Conservation (phyloP, 2,888 invertebrate species). For the Campoplex nolae region DNA sequence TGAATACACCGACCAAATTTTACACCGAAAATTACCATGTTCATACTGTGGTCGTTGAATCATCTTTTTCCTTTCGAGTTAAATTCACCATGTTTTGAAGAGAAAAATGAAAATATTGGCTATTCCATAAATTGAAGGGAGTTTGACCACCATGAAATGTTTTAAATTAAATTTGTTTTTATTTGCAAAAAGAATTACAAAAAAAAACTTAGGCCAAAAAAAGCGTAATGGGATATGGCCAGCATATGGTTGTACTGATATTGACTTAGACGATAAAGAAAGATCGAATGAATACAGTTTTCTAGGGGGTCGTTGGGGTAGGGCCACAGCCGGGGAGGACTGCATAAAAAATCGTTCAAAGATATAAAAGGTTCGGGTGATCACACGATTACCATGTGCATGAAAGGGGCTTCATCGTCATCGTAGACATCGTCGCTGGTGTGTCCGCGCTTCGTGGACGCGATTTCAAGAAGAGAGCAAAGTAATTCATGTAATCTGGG, state of each 20-base stretch:
- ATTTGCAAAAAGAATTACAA: background rate
- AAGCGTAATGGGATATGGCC: background rate
- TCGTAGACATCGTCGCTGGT: conserved; percentile 26
- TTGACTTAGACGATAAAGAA: background rate
- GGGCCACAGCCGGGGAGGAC: conserved; percentile 36
- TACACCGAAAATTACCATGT: too few species aligned
- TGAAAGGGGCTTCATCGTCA: conserved; percentile 17
- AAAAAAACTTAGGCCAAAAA: background rate
- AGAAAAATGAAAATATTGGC: too few species aligned
- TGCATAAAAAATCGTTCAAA: conserved; percentile 44
- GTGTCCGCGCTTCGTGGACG: conserved; percentile 38
- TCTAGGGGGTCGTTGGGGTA: conserved; percentile 22
- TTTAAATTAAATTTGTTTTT: background rate
- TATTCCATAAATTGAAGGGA: too few species aligned
- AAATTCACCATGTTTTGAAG: too few species aligned
- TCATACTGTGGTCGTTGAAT: too few species aligned
- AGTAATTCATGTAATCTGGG: conserved; percentile 84
- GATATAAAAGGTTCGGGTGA: conserved; percentile 13
- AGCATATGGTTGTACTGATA: background rate
- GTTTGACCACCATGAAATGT: background rate
- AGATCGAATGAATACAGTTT: conserved; percentile 53
- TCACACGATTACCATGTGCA: conserved; percentile 57
- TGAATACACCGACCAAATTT: too few species aligned
- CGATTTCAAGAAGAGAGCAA: conserved; percentile 69
- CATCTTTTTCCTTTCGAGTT: too few species aligned